Base-by-base conservation (phyloP, 2,113 vertebrate species). In the Pollimyrus isidori region DNA sequence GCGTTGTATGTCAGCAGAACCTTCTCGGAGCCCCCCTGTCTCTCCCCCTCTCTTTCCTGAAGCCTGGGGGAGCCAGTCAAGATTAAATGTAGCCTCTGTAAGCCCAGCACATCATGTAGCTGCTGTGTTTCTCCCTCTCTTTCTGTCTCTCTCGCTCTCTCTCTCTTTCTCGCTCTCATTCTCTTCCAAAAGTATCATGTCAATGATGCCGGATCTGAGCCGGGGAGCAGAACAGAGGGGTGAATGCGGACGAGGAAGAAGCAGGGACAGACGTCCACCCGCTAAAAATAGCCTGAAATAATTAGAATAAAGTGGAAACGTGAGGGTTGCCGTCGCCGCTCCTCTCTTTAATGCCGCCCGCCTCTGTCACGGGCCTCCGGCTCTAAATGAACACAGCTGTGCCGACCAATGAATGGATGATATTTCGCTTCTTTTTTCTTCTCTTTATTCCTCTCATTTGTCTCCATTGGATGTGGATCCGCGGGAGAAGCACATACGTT, bases 51-150 rank as follows among this genome's bases (percentile, higher is more conserved):
- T 94, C 96, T 96, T 92, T 95, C 95, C 95, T 96, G 95, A 95
- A 97, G 96, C 97, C 96, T 96, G 96, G 95, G 97, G 97, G 97
- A 98, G 96, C 96, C 96, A 97, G 96, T 93, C 94, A 96, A 98
- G 97, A 97, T 97, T 97, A 97, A 98, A 98, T 97, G 97, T 97
- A 97, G 97, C 96, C 97, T 97, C 96, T 96, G 95, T 97, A 97
- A 98, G 97, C 96, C 97, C 96, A 97, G 95, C 96, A 95, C 97
- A 97, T 96, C 96, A 96, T 95, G 96, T 96, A 96, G 97, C 96
- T 96, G 97, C 96, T 96, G 95, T 96, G 96, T 97, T 95, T 96
- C 94, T 90, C 88, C 88, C 89, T 76, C 90, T 92, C 93, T 89
- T 91, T 88, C 90, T 88, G 26, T 88, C 91, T 90, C 89, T 90